Base-by-base conservation (phyloP, 2,113 vertebrate genomes). In the Psephotus haematonotus region DNA sequence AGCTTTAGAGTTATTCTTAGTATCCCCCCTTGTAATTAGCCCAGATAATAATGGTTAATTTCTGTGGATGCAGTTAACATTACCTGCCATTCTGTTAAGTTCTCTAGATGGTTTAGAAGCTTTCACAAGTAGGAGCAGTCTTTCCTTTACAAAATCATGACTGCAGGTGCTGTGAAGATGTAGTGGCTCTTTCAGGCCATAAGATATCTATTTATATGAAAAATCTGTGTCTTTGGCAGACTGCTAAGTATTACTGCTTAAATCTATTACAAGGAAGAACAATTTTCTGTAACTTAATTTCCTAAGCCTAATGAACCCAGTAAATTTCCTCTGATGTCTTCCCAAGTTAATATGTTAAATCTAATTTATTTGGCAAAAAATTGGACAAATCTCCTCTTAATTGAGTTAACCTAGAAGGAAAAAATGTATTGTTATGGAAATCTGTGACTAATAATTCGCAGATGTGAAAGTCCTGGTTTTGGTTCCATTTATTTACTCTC, bases 271-370 rank as follows among this genome's bases (percentile, higher is more conserved):
- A 96, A 96, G 93, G 95, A 98, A 97, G 97, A 93, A 98, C 78
- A 97, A 94, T 97, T 98, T 98, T 98, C 96, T 90, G 83, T 98
- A 98, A 98, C 96, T 98, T 98, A 98, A 98, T 98, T 98, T 97
- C 96, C 95, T 97, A 97, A 97, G 98, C 97, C 97, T 98, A 98
- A 98, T 98, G 98, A 98, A 98, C 97, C 97, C 97, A 97, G 95
- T 98, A 98, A 98, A 98, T 98, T 98, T 98, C 87, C 95, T 98
- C 96, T 97, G 96, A 98, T 98, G 96, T 96, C 96, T 98, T 98
- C 90, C 89, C 90, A 97, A 97, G 97, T 98, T 98, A 98, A 98
- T 98, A 98, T 92, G 84, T 97, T 98, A 98, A 98, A 97, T 98
- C 95, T 97, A 98, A 97, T 97, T 97, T 98, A 97, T 97, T 97